Conservation (phyloP, 2,797 vertebrate genomes). For the Cichlasoma orientale region DNA sequence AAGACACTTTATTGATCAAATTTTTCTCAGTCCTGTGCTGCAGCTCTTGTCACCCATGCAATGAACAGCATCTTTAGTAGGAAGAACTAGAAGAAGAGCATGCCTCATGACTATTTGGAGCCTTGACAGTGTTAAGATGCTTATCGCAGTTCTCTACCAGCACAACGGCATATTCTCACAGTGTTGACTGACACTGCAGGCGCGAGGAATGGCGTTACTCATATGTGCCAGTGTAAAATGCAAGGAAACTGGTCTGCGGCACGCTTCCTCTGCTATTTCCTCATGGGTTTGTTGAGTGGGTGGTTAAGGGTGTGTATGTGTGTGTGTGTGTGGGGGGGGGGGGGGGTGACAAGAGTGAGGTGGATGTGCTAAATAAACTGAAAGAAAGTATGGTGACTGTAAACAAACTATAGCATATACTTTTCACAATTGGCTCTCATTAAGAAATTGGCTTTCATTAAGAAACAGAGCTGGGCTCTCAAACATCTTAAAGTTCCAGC, state of each 20-base stretch:
- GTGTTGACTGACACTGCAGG: slow-evolving; percentile 46
- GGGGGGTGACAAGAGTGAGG: neutral
- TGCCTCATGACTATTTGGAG: slow-evolving; percentile 23
- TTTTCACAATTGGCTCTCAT: slow-evolving; percentile 4
- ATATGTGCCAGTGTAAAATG: slow-evolving; percentile 62
- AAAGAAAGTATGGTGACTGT: slow-evolving; percentile 3
- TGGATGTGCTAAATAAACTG: neutral
- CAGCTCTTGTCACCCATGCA: slow-evolving; percentile 21
- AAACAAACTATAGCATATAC: slow-evolving; percentile 11
- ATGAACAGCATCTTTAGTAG: slow-evolving; percentile 7
- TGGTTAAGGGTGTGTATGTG: slow-evolving; percentile 22
- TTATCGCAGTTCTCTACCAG: slow-evolving; percentile 16
- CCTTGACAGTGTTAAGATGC: slow-evolving; percentile 33
- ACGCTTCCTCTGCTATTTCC: slow-evolving; percentile 82
- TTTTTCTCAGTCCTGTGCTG: neutral
- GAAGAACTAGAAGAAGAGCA: neutral
- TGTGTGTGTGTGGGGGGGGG: neutral
- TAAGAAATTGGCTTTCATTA: too few species aligned
- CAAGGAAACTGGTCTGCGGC: slow-evolving; percentile 72
- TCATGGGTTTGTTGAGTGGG: slow-evolving; percentile 57
- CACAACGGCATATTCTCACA: slow-evolving; percentile 11
- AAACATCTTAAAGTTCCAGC: slow-evolving; percentile 1
- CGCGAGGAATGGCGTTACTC: slow-evolving; percentile 33
- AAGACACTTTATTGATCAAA: neutral
- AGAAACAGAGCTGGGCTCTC: neutral